These are phyloP conservation scores for Gisinianus flammeolus DNA, from an alignment of 2,888 invertebrate genomes.

Conservation along the genomic window DNA sequence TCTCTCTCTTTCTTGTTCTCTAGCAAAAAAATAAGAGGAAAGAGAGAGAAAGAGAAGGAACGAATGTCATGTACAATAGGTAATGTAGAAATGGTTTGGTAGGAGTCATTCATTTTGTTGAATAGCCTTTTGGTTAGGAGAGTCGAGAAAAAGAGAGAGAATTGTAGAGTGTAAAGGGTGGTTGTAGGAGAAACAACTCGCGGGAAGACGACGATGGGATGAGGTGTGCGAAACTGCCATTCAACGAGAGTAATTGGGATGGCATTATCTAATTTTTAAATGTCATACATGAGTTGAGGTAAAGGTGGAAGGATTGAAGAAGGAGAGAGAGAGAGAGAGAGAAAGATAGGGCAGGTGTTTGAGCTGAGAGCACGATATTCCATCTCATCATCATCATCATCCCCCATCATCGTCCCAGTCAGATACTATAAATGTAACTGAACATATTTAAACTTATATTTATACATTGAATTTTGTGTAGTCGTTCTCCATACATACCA, in stretches of 20 bases:
- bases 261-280: constrained; percentile 35
- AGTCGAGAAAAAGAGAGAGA: background rate
- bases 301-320: background rate
- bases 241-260: constrained; percentile 27
- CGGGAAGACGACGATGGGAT: constrained; percentile 2
- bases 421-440: background rate
- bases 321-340: constrained; percentile 6
- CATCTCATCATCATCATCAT: background rate
- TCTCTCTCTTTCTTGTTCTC: too few species aligned
- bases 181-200: background rate
- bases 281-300: constrained; percentile 35
- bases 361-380: constrained; percentile 25
- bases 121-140: background rate
- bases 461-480: background rate
- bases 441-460: background rate
- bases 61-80: too few species aligned
- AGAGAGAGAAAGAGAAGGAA: background rate
- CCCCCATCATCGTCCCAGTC: constrained; percentile 11
- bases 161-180: background rate
- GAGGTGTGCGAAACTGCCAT: constrained; percentile 32
- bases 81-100: background rate
- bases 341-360: constrained; percentile 22
- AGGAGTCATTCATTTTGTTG: background rate
- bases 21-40: too few species aligned
- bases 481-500: too few species aligned